Base-by-base conservation (phyloP, 30 jellyfish, hydroid and myxozoan genomes). In the Pseudorhiza aurosa region DNA sequence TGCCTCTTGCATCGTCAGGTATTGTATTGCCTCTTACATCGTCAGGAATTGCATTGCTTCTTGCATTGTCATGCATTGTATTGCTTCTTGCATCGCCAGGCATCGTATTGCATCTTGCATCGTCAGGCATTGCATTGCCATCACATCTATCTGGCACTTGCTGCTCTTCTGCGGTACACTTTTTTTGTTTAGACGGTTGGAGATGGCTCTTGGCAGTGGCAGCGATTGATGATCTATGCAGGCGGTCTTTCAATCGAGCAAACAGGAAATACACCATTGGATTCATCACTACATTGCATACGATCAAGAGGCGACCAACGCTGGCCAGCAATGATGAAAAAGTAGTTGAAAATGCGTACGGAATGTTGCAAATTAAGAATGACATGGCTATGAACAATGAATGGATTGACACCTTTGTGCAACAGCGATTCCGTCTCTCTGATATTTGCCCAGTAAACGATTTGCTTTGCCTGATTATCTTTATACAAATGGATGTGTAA, bases 401-500 rank as follows among this genome's bases (percentile, higher is more conserved):
- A 19, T 70, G 53, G 31, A 36, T 37, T 37, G 30, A 2, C 9
- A 47, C 32, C 10, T 21, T 40, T 21, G 31, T 33, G 9, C 10
- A 21, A 15, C 42, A n/a, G 10, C 71, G 4, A 9, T 31, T 28
- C 31, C 57, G 60, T 4, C 21, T 26, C 24, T 57, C 35, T 11
- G 72, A 46, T 2, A 18, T 26, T 39, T 59, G 46, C 35, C 36
- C 27, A 0, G 25, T 19, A 22, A 17, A 55, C 8, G 31, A 42
- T 12, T 27, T 45, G 28, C 35, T 25, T 1, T 50, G 70, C 57
- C 32, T 42, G 25, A 12, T 0, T n/a, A 70, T 24, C 37, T 70
- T 46, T 18, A 70, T 51, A 60, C 71, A 70, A 28, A 70, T 70
- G 17, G 83, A 51, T 10, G 49, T 27, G 56, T 70, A 70, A 19